phyloP scores from a whole-genome alignment of 2,113 vertebrate genomes.

The Urocitellus parryii region DNA sequence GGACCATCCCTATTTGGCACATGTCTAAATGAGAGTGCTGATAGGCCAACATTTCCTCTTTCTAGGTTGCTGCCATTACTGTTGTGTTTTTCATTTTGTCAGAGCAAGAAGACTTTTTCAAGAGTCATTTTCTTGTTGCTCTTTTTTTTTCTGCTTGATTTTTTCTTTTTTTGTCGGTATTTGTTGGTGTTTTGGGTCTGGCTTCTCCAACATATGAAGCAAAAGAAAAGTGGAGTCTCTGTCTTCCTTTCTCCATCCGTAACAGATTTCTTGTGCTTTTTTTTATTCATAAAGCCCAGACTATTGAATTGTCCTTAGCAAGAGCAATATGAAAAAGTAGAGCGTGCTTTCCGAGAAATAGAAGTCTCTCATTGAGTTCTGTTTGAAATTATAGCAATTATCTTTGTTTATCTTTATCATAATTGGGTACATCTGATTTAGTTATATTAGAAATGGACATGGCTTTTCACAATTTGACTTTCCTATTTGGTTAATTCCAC shows the following conservation, averaged over 20 bases:
- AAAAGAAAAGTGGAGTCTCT: neutral
- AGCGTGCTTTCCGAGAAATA: neutral
- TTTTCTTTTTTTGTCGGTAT: neutral
- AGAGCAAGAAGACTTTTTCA: neutral
- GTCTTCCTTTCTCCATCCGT: neutral
- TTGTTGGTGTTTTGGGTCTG: neutral
- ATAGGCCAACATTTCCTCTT: neutral
- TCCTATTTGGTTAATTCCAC: neutral
- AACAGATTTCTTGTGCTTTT: neutral
- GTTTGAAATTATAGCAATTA: neutral
- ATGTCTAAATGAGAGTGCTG: neutral
- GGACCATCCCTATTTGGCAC: neutral
- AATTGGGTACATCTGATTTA: neutral
- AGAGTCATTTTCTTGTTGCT: neutral
- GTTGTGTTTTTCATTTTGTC: neutral
- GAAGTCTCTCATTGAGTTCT: neutral
- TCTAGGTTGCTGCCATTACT: neutral
- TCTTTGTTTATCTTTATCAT: neutral
- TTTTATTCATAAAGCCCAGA: neutral
- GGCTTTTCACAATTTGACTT: neutral
- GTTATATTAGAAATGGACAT: neutral
- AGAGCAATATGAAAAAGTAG: neutral
- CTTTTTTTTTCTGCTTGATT: no score
- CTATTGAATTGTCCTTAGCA: neutral
- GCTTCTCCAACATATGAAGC: neutral